phyloP scores from a whole-genome alignment of 2,113 vertebrate genomes.

The Scomber scombrus region DNA sequence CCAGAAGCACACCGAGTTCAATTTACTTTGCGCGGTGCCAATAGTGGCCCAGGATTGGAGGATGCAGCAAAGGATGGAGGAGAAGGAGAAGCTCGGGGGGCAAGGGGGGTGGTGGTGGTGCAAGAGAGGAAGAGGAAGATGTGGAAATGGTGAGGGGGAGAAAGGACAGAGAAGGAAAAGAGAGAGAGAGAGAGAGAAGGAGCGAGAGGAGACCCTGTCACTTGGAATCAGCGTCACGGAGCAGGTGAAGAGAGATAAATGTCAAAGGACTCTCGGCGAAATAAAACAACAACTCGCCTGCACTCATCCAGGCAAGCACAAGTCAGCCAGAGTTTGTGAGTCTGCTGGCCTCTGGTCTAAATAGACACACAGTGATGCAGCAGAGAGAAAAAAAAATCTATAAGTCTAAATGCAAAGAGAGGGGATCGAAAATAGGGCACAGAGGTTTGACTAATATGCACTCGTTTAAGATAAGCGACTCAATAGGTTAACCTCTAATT shows the following conservation, averaged over 20 bases:
- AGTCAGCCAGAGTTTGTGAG: constrained; percentile 66
- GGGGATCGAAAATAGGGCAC: constrained; percentile 3
- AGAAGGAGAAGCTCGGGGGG: constrained; percentile 2
- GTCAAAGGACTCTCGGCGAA: constrained; percentile 83
- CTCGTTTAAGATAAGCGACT: constrained; percentile 12
- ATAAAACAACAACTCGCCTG: constrained; percentile 77
- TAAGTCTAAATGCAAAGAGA: constrained; percentile 16
- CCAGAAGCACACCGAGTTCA: constrained; percentile 52
- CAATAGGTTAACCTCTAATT: constrained; percentile 8
- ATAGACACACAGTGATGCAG: constrained; percentile 23
- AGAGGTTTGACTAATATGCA: background rate
- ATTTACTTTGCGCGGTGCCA: constrained; percentile 58
- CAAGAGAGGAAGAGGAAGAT: constrained; percentile 16
- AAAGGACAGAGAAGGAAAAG: constrained; percentile 26
- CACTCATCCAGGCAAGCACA: constrained; percentile 68
- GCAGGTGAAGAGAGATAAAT: constrained; percentile 86
- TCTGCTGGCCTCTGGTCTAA: constrained; percentile 59
- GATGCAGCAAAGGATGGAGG: constrained; percentile 31
- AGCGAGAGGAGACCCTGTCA: constrained; percentile 72
- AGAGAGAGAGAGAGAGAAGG: constrained; percentile 33
- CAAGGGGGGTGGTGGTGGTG: constrained; percentile 13
- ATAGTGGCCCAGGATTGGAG: constrained; percentile 31
- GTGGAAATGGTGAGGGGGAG: constrained; percentile 7
- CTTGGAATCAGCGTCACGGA: constrained; percentile 74
- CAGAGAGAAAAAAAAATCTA: constrained; percentile 1